Evolutionary conservation across 64 coral and sea anemone species (phyloP), one percentile per base, ranked within the genome.

Genomic region (Montipora capricornis): DNA sequence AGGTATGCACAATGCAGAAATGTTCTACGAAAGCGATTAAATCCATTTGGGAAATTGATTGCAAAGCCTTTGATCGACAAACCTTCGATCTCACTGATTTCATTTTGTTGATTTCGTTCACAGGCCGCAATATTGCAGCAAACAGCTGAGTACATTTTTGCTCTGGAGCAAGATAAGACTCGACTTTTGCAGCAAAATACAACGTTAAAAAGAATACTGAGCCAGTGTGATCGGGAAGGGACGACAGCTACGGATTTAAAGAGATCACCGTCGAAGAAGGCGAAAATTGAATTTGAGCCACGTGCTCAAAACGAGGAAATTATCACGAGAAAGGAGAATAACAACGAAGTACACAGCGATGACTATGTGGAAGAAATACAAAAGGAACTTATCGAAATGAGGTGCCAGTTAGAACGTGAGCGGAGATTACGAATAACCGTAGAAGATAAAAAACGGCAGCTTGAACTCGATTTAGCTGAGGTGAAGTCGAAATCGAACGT

Each of bases 121-220:
- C 83, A 97, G 96, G 96, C 96, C 44, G 96, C 96, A 55, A 97
- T 97, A 80, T 81, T 97, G 59, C 96, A 97, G 60, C 96, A 97
- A 81, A 97, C 96, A 1, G 90, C 96, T 19, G 96, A 97, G 85
- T 95, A 97, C 84, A 97, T 97, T 84, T 97, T 97, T 75, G 90
- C 96, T 14, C 81, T 97, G 68, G 96, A 97, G 61, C 96, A 97
- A 88, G 96, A 97, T 78, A 97, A 97, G 57, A 97, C 96, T 77
- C 89, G 90, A 68, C 84, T 97, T 29, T 77, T 97, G 75, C 96
- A 97, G 80, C 96, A 98, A 44, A 98, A 98, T 59, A 98, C 96
- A 13, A 98, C 96, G 4, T 83, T 98, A 9, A 98, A 98, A 37
- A 68, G 96, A 93, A 98, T 98, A 47, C 48, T 98, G 3, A 98